phyloP scores from a whole-genome alignment of 2,888 invertebrate species.

The Trachelus tabidus region DNA sequence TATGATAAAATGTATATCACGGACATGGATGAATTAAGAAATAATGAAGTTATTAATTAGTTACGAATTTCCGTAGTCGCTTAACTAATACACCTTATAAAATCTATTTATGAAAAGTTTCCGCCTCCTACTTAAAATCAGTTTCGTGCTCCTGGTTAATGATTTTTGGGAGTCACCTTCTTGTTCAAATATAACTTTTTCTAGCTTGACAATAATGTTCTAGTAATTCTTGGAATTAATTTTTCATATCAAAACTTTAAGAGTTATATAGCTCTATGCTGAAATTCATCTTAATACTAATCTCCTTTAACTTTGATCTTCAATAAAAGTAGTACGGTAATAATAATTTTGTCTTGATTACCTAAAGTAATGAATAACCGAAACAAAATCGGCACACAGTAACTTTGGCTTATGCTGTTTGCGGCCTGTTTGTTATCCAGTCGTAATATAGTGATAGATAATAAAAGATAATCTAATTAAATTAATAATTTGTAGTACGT shows the following conservation, averaged over 20 bases:
- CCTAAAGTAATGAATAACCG: not conserved
- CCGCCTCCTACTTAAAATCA: not conserved
- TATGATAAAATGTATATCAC: not conserved
- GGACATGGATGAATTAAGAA: not conserved
- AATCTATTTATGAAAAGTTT: not conserved
- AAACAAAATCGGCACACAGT: not conserved
- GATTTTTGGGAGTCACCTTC: not conserved
- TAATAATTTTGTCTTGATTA: not conserved
- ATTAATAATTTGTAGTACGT: not conserved
- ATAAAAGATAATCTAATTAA: not conserved
- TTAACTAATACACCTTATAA: not conserved
- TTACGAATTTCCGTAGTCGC: not conserved
- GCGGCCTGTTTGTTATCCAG: not conserved
- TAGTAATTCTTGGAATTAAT: not conserved
- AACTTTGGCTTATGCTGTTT: not conserved
- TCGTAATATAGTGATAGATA: not conserved
- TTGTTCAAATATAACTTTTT: not conserved
- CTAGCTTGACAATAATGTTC: not conserved
- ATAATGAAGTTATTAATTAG: not conserved
- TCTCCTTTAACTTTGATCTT: not conserved
- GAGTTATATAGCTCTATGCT: not conserved
- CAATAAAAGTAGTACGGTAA: not conserved
- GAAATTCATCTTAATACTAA: not conserved
- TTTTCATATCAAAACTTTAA: no score
- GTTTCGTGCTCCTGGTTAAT: not conserved